phyloP scores from a whole-genome alignment of 2,888 invertebrate species.

The Ochropacha duplaris region DNA sequence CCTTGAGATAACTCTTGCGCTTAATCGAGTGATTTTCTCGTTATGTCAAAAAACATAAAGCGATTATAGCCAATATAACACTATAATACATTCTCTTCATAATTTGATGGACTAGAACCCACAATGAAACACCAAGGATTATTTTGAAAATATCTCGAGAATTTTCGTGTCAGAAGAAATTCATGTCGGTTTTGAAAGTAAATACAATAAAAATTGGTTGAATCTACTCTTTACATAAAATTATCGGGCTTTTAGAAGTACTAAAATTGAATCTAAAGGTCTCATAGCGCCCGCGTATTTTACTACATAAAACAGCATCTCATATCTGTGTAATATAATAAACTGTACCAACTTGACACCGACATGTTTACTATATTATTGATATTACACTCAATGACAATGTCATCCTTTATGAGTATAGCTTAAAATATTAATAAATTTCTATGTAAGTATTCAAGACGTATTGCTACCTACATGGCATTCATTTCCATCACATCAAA shows the following conservation, averaged over 20 bases:
- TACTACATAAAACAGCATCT: neutral
- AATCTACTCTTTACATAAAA: neutral
- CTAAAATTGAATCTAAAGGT: neutral
- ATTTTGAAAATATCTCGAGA: constrained; percentile 55
- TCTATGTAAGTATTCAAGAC: constrained; percentile 41
- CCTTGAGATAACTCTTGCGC: constrained; percentile 64
- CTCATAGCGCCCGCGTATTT: neutral
- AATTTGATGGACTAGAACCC: constrained; percentile 81
- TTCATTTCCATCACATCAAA: constrained; percentile 77
- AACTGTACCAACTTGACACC: constrained; percentile 34
- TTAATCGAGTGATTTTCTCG: constrained; percentile 53
- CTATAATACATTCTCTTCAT: constrained; percentile 61
- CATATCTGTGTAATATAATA: constrained; percentile 4
- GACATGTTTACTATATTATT: no score
- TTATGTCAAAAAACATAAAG: constrained; percentile 43
- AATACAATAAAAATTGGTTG: constrained; percentile 11
- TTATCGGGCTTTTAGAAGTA: neutral
- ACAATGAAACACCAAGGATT: constrained; percentile 63
- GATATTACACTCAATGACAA: constrained; percentile 31
- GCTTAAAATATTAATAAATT: constrained; percentile 29
- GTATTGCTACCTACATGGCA: constrained; percentile 70
- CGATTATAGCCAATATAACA: constrained; percentile 59
- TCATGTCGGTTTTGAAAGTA: constrained; percentile 30
- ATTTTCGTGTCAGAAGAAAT: constrained; percentile 25
- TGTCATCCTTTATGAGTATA: constrained; percentile 28